Evolutionary conservation across 2,113 vertebrate genomes (phyloP).

Genomic region (Arizona elegans): DNA sequence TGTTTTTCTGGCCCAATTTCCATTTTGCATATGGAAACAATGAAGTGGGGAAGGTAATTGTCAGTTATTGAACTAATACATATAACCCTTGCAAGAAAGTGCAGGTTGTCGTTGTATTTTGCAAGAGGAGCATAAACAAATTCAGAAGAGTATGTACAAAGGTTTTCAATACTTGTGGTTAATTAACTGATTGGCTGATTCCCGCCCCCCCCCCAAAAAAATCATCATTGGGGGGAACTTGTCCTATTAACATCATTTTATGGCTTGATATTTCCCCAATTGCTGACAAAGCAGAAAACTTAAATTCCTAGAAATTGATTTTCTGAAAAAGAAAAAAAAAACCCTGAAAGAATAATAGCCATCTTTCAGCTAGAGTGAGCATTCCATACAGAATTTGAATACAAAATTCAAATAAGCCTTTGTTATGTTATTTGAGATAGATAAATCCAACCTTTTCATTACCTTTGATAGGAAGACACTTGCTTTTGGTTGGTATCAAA

Average conservation of each 20-base stretch:
- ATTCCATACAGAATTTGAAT: not conserved
- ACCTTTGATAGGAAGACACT: not conserved
- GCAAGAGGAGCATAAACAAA: not conserved
- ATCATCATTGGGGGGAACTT: not conserved
- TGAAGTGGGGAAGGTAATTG: not conserved
- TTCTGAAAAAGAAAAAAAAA: not conserved
- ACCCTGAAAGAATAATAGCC: not conserved
- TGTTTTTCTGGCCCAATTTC: not conserved
- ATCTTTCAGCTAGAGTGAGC: not conserved
- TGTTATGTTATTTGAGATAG: not conserved
- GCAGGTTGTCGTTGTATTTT: not conserved
- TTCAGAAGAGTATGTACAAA: not conserved
- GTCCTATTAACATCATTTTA: not conserved
- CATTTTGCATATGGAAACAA: conserved; percentile 1
- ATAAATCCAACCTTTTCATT: not conserved
- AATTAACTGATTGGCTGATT: not conserved
- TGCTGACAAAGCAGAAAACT: not conserved
- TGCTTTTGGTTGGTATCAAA: not conserved
- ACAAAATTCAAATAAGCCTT: not conserved
- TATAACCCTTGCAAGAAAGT: not conserved
- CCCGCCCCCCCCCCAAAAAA: not conserved
- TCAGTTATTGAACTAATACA: not conserved
- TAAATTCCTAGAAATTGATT: conserved; percentile 15
- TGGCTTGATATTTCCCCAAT: not conserved
- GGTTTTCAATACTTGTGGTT: not conserved